Percentiles rank a stretch among this genome's conserved stretches.
Evolutionary conservation across 2,113 vertebrate genomes (phyloP).

Genomic region (Butorides virescens): DNA sequence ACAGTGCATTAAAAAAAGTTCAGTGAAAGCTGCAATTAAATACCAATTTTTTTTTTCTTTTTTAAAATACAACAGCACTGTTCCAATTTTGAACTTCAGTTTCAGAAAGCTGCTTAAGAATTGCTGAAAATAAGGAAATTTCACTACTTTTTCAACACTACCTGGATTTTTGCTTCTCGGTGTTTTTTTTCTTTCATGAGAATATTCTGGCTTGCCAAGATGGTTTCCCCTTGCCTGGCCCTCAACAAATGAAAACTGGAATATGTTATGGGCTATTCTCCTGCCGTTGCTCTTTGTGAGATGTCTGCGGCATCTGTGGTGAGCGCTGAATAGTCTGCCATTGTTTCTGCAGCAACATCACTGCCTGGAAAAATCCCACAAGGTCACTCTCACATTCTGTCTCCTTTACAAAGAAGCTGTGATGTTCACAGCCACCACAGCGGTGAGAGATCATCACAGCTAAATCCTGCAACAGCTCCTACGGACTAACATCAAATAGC

Average conservation of each 20-base stretch:
- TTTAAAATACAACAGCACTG: not conserved
- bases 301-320: not conserved
- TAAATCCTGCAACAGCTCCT: not conserved
- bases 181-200: constrained; percentile 71
- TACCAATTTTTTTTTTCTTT: not conserved
- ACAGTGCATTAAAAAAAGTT: not conserved
- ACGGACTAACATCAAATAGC: not conserved
- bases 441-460: not conserved
- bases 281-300: constrained; percentile 9
- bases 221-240: not conserved
- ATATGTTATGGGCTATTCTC: not conserved
- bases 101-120: not conserved
- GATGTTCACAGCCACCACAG: not conserved
- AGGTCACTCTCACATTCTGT: not conserved
- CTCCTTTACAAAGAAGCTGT: not conserved
- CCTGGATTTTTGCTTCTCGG: constrained; percentile 37
- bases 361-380: not conserved
- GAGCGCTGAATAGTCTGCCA: not conserved
- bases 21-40: not conserved
- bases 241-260: not conserved
- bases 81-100: not conserved
- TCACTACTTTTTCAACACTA: not conserved
- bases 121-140: not conserved
- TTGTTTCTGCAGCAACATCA: not conserved
- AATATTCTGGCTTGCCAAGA: constrained; percentile 68